phyloP scores from a whole-genome alignment of 2,113 vertebrate genomes.

The Corynorhinus townsendii region DNA sequence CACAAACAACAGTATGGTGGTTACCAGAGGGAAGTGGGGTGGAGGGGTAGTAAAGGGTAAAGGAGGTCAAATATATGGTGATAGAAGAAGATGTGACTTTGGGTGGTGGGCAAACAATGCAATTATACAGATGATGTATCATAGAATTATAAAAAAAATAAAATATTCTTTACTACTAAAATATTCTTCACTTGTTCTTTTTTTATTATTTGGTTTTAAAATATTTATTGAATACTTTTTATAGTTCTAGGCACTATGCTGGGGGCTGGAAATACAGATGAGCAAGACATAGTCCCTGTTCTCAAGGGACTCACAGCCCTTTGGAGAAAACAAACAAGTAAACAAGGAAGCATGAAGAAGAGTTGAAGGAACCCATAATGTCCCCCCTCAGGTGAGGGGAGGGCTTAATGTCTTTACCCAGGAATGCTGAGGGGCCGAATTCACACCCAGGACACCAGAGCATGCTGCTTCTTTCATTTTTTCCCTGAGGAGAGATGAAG shows the following conservation, averaged over 20 bases:
- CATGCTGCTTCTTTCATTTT: background rate
- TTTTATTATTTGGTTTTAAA: background rate
- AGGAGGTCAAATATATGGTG: background rate
- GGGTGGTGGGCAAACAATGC: background rate
- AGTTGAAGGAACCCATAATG: background rate
- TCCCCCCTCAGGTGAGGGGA: accelerated
- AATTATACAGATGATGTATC: background rate
- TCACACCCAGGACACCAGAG: background rate
- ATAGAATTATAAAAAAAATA: background rate
- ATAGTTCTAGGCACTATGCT: background rate
- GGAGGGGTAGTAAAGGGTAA: background rate
- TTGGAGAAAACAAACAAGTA: background rate
- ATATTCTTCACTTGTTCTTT: background rate
- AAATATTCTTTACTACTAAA: background rate
- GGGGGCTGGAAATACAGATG: background rate
- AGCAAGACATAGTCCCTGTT: background rate
- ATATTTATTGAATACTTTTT: background rate
- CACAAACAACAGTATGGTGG: background rate
- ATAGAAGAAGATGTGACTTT: background rate
- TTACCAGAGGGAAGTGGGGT: background rate
- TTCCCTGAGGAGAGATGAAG: background rate
- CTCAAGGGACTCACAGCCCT: background rate
- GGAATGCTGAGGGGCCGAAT: background rate
- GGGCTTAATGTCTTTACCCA: background rate
- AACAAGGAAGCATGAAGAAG: background rate